Percentiles rank a stretch among this genome's conserved stretches.
Conservation (phyloP, 2,888 invertebrate species). For the Drosophila infuscata region DNA sequence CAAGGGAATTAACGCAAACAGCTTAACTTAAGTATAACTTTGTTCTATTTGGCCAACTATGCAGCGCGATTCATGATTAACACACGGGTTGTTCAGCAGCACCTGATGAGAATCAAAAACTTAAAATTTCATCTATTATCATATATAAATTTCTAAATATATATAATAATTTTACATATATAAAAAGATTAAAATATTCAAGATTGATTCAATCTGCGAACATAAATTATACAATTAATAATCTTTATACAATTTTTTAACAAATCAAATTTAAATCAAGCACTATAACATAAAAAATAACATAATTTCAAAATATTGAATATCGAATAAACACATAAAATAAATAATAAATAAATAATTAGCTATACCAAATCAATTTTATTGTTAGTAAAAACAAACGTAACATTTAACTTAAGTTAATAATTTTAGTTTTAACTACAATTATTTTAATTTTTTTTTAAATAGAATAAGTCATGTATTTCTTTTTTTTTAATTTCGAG, state of each 20-base stretch:
- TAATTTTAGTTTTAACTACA: background rate
- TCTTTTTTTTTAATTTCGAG: background rate
- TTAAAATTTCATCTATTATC: background rate
- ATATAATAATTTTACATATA: background rate
- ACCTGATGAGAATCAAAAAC: background rate
- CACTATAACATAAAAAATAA: background rate
- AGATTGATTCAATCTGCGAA: background rate
- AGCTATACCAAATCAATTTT: background rate
- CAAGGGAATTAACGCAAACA: constrained; percentile 26
- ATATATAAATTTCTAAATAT: background rate
- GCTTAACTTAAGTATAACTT: constrained; percentile 26
- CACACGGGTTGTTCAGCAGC: constrained; percentile 1
- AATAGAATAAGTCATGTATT: background rate
- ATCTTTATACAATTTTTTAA: too few species aligned
- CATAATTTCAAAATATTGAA: background rate
- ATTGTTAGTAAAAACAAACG: background rate
- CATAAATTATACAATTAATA: too few species aligned
- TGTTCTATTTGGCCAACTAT: constrained; percentile 23
- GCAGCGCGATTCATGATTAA: constrained; percentile 25
- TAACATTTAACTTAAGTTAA: background rate
- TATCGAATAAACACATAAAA: background rate
- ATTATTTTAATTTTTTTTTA: background rate
- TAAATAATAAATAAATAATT: background rate
- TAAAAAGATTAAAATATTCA: background rate
- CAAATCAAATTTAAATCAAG: background rate